Conservation (phyloP, 2,113 vertebrate species). For the Turdus rufiventris region DNA sequence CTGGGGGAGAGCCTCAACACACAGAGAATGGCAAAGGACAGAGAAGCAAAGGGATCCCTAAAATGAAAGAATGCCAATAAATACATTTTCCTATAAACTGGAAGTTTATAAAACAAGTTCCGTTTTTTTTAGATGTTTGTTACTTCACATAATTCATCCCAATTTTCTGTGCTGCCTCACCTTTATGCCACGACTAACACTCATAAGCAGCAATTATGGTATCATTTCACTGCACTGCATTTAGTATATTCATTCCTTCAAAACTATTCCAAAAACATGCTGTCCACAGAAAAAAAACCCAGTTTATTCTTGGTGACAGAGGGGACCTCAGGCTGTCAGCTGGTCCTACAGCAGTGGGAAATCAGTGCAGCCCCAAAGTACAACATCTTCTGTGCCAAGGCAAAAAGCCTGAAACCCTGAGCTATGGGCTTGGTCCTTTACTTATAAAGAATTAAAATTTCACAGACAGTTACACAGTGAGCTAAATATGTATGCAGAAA, state of each 20-base stretch:
- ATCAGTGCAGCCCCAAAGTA: background rate
- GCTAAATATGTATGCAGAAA: background rate
- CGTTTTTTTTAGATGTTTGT: background rate
- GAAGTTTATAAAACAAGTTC: background rate
- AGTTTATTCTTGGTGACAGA: background rate
- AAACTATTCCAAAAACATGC: background rate
- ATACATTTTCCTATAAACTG: background rate
- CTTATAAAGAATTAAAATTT: background rate
- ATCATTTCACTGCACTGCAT: background rate
- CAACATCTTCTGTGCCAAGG: background rate
- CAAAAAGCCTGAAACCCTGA: background rate
- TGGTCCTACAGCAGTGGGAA: background rate
- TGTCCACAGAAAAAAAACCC: background rate
- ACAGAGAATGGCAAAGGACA: background rate
- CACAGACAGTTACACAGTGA: background rate
- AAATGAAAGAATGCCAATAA: background rate
- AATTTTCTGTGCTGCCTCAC: background rate
- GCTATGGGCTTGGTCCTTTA: background rate
- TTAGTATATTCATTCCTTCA: background rate
- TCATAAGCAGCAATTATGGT: background rate
- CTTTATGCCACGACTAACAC: background rate
- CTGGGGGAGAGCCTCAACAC: background rate
- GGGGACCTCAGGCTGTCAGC: background rate
- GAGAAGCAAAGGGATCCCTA: background rate
- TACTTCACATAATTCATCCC: background rate